Percentiles rank a stretch among this genome's conserved stretches.
Evolutionary conservation across 1,140 invertebrate species (phyloP).

Genomic region (Drosophila bipectinata): DNA sequence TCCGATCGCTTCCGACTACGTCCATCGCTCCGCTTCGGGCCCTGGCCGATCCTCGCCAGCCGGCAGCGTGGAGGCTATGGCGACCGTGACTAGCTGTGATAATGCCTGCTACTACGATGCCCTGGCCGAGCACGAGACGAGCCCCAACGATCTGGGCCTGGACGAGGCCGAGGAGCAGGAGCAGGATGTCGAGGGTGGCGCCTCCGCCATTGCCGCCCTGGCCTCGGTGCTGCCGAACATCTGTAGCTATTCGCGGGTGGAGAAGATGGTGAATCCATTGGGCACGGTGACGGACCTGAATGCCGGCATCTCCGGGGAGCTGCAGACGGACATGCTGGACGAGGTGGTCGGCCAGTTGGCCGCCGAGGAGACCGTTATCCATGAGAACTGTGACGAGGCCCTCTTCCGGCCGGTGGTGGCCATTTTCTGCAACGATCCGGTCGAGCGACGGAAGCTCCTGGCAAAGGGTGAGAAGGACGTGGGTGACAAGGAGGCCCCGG

Average conservation of each 20-base stretch:
- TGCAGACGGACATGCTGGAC: slow-evolving; percentile 85
- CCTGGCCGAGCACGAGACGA: slow-evolving; percentile 63
- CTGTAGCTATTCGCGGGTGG: slow-evolving; percentile 64
- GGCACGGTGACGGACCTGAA: slow-evolving; percentile 87
- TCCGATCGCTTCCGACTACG: not conserved
- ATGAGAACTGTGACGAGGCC: slow-evolving; percentile 87
- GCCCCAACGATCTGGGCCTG: slow-evolving; percentile 27
- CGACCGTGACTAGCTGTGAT: slow-evolving; percentile 45
- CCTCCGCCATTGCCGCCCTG: slow-evolving; percentile 27
- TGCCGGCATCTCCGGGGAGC: slow-evolving; percentile 83
- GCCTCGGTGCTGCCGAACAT: slow-evolving; percentile 74
- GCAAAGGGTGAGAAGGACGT: not conserved
- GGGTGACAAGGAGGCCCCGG: not conserved
- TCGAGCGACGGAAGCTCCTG: slow-evolving; percentile 47
- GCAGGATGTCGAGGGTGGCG: not conserved
- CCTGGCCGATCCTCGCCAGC: slow-evolving; percentile 12
- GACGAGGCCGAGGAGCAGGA: slow-evolving; percentile 16
- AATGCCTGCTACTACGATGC: slow-evolving; percentile 80
- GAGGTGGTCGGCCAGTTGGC: slow-evolving; percentile 80
- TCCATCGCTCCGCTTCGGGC: not conserved
- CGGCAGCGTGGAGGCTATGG: not conserved
- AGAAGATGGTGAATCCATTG: slow-evolving; percentile 89
- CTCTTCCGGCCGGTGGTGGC: slow-evolving; percentile 86
- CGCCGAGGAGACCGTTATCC: slow-evolving; percentile 84
- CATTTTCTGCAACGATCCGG: slow-evolving; percentile 76